Percentiles rank a stretch among this genome's conserved stretches.
Evolutionary conservation across 2,797 vertebrate species (phyloP).

Genomic region (Cynodonichthys magdalenae): DNA sequence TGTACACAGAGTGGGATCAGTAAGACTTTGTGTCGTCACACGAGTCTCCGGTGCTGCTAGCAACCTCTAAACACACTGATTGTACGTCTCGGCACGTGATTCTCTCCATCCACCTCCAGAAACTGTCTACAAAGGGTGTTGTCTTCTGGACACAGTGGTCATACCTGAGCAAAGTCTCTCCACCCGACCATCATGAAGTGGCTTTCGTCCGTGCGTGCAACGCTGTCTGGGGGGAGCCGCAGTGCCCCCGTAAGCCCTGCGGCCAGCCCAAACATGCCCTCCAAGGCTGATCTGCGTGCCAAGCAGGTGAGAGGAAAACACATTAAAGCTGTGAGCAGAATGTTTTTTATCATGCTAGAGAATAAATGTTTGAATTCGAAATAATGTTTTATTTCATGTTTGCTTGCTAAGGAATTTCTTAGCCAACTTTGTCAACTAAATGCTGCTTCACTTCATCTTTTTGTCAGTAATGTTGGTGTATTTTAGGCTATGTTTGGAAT

Average conservation of each 20-base stretch:
- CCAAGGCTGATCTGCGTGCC: constrained; percentile 63
- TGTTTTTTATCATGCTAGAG: neutral
- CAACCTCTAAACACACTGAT: neutral
- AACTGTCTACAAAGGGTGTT: neutral
- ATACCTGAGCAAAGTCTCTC: constrained; percentile 10
- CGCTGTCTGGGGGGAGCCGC: constrained; percentile 61
- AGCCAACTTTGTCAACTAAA: constrained; percentile 16
- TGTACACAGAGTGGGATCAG: constrained; percentile 16
- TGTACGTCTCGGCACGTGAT: neutral
- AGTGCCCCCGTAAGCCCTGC: constrained; percentile 70
- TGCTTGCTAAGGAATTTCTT: constrained; percentile 15
- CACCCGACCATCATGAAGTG: constrained; percentile 72
- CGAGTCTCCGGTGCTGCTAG: constrained; percentile 16
- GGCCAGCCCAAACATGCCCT: constrained; percentile 64
- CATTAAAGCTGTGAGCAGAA: neutral
- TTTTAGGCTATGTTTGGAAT: constrained; percentile 33
- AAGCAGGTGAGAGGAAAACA: constrained; percentile 70
- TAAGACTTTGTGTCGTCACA: constrained; percentile 12
- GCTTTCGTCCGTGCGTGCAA: constrained; percentile 63
- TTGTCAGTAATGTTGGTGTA: constrained; percentile 7
- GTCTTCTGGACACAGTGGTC: constrained; percentile 12
- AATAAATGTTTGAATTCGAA: neutral
- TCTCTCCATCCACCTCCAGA: constrained; percentile 8
- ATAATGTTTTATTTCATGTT: neutral
- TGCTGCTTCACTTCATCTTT: constrained; percentile 17